Percentiles rank a stretch among this genome's conserved stretches.
Evolutionary conservation across 2,888 invertebrate species (phyloP).

Genomic region (Drosophila kanekoi): DNA sequence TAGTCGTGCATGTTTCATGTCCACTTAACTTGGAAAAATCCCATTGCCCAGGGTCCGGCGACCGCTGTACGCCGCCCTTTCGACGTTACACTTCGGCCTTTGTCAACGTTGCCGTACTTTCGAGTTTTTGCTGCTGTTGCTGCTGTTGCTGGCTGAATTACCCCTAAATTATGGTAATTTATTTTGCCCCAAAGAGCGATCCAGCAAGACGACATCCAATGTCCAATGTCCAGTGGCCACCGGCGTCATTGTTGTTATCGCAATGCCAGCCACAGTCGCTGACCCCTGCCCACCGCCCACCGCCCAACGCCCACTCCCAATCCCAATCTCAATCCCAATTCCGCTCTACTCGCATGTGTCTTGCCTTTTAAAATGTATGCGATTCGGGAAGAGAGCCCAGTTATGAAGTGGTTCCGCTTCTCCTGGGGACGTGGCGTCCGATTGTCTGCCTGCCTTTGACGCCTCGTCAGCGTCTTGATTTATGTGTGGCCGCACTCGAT

Average conservation of each 20-base stretch:
- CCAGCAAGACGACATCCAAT: slow-evolving; percentile 64
- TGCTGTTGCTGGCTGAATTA: slow-evolving; percentile 71
- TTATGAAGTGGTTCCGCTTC: slow-evolving; percentile 41
- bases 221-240: slow-evolving; percentile 52
- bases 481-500: slow-evolving; percentile 47
- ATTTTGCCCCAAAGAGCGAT: slow-evolving; percentile 79
- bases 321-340: background rate
- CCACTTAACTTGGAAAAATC: slow-evolving; percentile 68
- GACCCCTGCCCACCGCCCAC: background rate
- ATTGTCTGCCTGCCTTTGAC: slow-evolving; percentile 64
- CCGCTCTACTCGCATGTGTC: slow-evolving; percentile 38
- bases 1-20: slow-evolving; percentile 77
- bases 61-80: slow-evolving; percentile 6
- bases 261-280: slow-evolving; percentile 24
- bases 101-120: slow-evolving; percentile 50
- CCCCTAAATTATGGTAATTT: slow-evolving; percentile 81
- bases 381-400: slow-evolving; percentile 38
- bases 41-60: slow-evolving; percentile 19
- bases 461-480: slow-evolving; percentile 73
- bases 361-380: slow-evolving; percentile 53
- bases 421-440: slow-evolving; percentile 43
- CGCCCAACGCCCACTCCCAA: background rate
- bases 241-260: slow-evolving; percentile 55
- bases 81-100: slow-evolving; percentile 22
- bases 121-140: slow-evolving; percentile 51